Conservation (phyloP, 2,113 vertebrate genomes). For the Syngnathus scovelli region DNA sequence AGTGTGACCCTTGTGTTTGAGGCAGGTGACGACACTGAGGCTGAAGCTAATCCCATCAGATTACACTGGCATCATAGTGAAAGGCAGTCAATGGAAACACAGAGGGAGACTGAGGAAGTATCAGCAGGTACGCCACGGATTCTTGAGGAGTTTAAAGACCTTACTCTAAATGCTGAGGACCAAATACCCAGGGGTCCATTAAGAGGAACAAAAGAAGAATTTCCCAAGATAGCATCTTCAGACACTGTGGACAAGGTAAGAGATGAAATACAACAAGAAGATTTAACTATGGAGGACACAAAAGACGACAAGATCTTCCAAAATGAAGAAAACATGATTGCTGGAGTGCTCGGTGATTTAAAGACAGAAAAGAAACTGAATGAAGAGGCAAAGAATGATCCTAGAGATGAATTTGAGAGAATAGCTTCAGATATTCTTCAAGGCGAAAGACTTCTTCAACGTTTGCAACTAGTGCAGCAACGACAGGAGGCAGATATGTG, state of each 20-base stretch:
- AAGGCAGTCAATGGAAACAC: slow-evolving; percentile 35
- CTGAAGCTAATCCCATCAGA: slow-evolving; percentile 53
- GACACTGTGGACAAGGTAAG: not conserved
- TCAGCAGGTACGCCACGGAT: not conserved
- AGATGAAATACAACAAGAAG: not conserved
- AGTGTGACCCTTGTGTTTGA: slow-evolving; percentile 30
- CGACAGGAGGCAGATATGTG: slow-evolving; percentile 38
- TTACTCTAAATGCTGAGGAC: slow-evolving; percentile 7
- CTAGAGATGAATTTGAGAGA: slow-evolving; percentile 16
- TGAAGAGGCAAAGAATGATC: not conserved
- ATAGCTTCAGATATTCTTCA: slow-evolving; percentile 50
- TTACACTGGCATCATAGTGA: slow-evolving; percentile 51
- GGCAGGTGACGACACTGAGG: slow-evolving; percentile 46
- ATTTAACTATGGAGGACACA: not conserved
- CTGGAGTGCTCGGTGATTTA: slow-evolving; percentile 1
- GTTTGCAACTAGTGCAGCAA: slow-evolving; percentile 52
- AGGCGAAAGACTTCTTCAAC: slow-evolving; percentile 64
- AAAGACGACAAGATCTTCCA: slow-evolving; percentile 3
- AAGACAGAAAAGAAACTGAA: not conserved
- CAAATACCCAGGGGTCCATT: slow-evolving; percentile 15
- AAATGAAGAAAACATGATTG: slow-evolving; percentile 3
- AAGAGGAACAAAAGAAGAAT: slow-evolving; percentile 2
- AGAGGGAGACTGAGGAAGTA: slow-evolving; percentile 19
- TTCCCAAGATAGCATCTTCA: not conserved
- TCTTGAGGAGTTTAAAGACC: slow-evolving; percentile 16